Evolutionary conservation across 1,140 invertebrate species (phyloP), one percentile per base, ranked within the genome.

Genomic region (Leptonema lineaticorne): DNA sequence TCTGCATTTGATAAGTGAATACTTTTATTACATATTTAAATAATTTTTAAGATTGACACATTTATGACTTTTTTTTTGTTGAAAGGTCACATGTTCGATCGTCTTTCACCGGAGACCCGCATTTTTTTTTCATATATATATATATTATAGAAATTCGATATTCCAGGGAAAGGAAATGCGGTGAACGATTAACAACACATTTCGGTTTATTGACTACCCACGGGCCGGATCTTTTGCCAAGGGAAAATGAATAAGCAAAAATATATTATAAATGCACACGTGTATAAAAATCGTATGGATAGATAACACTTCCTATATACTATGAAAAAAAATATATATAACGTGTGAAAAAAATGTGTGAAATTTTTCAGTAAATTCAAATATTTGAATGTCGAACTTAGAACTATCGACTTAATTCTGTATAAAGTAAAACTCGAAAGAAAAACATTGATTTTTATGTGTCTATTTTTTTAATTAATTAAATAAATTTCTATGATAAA

Each of bases 131-230:
- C 4, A 58, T n/a, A n/a, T n/a, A n/a, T n/a, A n/a, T n/a, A n/a
- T n/a, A n/a, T n/a, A n/a, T n/a, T n/a, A n/a, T n/a, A 72, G 71
- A 67, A 67, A 73, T 68, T 28, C 37, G 71, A 73, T 73, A 73
- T 70, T 68, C 71, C 71, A 73, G 71, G 71, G 71, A 73, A 73
- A 73, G 71, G 71, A 73, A 73, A 70, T 70, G 71, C 68, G 68
- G 71, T 70, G 63, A 63, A 68, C 68, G 71, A 69, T 70, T 70
- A 70, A 69, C 71, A 73, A 60, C 64, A 62, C 20, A 53, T 72
- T 69, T 69, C 62, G 64, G 67, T 59, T 68, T 69, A 69, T 68
- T 72, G 68, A 29, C 63, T 72, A 64, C 67, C 59, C 67, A 69
- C 67, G 48, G 50, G 18, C 60, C 37, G 57, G 26, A 67, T 48